Conservation (phyloP, 2,888 invertebrate genomes). For the Rhagonycha lutea region DNA sequence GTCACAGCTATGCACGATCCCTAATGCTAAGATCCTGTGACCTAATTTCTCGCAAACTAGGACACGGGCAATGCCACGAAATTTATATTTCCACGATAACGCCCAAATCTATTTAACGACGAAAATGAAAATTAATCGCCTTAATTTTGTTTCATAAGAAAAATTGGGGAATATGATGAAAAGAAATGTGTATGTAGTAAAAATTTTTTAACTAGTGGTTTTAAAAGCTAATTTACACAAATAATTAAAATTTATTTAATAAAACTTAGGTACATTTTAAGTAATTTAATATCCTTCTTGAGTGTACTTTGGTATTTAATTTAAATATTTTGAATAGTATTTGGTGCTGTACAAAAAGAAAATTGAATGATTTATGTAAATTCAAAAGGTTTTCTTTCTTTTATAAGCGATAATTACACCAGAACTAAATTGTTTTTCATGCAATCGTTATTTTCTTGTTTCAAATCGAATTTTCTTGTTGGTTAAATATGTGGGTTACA, state of each 20-base stretch:
- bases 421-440: no score
- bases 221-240: not conserved
- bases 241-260: not conserved
- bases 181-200: not conserved
- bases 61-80: constrained; percentile 14
- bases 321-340: no score
- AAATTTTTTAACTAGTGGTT: not conserved
- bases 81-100: constrained; percentile 8
- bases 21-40: constrained; percentile 14
- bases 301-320: no score
- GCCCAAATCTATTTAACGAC: not conserved
- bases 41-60: constrained; percentile 18
- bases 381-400: no score
- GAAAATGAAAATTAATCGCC: not conserved
- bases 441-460: no score
- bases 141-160: not conserved
- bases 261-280: no score
- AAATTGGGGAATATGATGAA: not conserved
- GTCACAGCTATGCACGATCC: constrained; percentile 4
- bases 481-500: no score
- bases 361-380: no score
- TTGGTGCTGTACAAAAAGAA: no score
- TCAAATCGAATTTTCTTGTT: no score
- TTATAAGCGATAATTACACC: no score
- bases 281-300: no score